Evolutionary conservation across 1,140 invertebrate genomes (phyloP).

Genomic region (Trachelipus rathkii): DNA sequence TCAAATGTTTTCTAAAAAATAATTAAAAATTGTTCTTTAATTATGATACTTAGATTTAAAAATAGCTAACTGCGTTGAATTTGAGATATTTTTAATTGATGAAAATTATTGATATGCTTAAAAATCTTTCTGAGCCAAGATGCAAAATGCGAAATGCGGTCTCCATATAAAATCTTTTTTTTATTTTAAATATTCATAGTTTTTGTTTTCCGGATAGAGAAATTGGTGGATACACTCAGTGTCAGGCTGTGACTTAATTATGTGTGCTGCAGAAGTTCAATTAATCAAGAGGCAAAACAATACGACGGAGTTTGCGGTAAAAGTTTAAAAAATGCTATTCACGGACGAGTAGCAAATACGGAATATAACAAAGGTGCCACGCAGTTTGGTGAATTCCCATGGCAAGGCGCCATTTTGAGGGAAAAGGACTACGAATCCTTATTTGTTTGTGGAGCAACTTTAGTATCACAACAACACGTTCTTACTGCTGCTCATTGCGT

Average conservation of each 20-base stretch:
- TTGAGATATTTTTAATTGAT: too few species aligned
- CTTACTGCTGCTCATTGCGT: constrained; percentile 86
- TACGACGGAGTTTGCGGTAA: constrained; percentile 27
- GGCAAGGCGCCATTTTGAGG: constrained; percentile 86
- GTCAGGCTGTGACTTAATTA: constrained; percentile 28
- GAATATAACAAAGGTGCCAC: constrained; percentile 43
- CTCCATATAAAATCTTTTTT: too few species aligned
- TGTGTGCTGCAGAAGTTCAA: constrained; percentile 40
- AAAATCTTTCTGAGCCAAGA: too few species aligned
- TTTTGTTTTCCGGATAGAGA: background rate
- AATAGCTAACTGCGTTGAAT: too few species aligned
- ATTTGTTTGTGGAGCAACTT: constrained; percentile 81
- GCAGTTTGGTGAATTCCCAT: constrained; percentile 71
- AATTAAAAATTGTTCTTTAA: too few species aligned
- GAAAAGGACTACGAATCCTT: constrained; percentile 83
- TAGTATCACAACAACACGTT: constrained; percentile 75
- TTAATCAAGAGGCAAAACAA: constrained; percentile 4
- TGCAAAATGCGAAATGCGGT: too few species aligned
- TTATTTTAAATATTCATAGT: too few species aligned
- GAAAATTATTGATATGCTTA: too few species aligned
- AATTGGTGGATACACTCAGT: constrained; percentile 34
- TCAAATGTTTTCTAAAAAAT: too few species aligned
- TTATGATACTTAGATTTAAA: too few species aligned
- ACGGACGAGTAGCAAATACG: constrained; percentile 42
- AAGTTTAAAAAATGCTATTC: constrained; percentile 18